phyloP scores from a whole-genome alignment of 53 echinoderm and acorn worm genomes.

The Luidia sarsii region DNA sequence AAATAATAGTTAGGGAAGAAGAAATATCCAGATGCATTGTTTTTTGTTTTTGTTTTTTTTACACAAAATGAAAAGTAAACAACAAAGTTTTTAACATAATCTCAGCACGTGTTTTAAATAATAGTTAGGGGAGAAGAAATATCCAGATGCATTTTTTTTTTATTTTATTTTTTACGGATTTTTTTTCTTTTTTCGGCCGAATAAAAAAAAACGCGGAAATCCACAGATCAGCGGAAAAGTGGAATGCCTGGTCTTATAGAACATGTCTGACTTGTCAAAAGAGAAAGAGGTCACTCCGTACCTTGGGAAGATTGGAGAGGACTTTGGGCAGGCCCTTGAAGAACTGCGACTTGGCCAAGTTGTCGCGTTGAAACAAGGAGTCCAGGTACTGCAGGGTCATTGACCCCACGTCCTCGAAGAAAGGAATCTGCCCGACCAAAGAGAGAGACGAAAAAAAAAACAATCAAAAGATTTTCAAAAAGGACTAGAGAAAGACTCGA shows the following conservation, averaged over 20 bases:
- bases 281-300: slow-evolving; percentile 17
- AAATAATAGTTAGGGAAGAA: no score
- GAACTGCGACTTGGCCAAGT: slow-evolving; percentile 93
- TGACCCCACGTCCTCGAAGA: slow-evolving; percentile 93
- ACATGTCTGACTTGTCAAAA: background rate
- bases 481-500: no score
- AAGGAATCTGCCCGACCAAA: slow-evolving; percentile 74
- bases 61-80: no score
- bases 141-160: no score
- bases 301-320: slow-evolving; percentile 87
- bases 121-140: no score
- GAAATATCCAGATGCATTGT: no score
- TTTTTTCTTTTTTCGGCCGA: no score
- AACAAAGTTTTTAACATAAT: no score
- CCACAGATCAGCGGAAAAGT: no score
- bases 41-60: no score
- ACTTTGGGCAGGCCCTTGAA: slow-evolving; percentile 96
- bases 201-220: no score
- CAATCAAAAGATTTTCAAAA: background rate
- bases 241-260: background rate
- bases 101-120: no score
- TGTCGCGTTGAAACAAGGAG: slow-evolving; percentile 89
- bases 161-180: background rate
- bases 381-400: slow-evolving; percentile 94
- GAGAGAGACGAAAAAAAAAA: background rate